Conservation (phyloP, 1,140 invertebrate genomes). For the Gryon sp. region DNA sequence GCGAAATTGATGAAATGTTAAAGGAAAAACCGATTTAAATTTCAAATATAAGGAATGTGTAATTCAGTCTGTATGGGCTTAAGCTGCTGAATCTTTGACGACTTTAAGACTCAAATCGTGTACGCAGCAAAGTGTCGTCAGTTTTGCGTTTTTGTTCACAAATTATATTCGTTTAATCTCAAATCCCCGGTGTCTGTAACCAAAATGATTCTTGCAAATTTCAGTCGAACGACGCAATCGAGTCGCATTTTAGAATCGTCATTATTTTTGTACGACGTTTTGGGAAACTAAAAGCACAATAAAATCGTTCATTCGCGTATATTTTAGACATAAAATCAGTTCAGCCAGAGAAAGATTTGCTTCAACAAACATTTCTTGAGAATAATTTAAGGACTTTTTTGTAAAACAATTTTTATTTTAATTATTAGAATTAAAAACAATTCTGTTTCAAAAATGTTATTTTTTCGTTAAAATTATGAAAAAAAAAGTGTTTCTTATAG, state of each 20-base stretch:
- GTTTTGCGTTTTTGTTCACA: constrained; percentile 65
- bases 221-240: constrained; percentile 25
- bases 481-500: background rate
- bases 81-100: constrained; percentile 70
- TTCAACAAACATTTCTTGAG: no score
- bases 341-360: no score
- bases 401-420: no score
- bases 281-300: constrained; percentile 1
- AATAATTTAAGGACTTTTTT: no score
- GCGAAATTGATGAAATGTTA: background rate
- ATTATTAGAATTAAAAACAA: no score
- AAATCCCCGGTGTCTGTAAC: constrained; percentile 30
- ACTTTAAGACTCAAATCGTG: constrained; percentile 73
- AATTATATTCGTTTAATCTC: constrained; percentile 70
- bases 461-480: background rate
- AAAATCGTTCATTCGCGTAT: no score
- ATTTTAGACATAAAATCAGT: no score
- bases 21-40: constrained; percentile 13
- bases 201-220: constrained; percentile 63
- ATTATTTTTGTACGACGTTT: constrained; percentile 52
- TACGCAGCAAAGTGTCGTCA: constrained; percentile 61
- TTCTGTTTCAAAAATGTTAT: no score
- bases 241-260: constrained; percentile 31
- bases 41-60: constrained; percentile 7
- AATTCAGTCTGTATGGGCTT: constrained; percentile 42